Percentiles rank a stretch among this genome's conserved stretches.
These are phyloP conservation scores for Astropecten irregularis DNA, from an alignment of 53 echinoderm and acorn worm genomes.

Conservation along the genomic window DNA sequence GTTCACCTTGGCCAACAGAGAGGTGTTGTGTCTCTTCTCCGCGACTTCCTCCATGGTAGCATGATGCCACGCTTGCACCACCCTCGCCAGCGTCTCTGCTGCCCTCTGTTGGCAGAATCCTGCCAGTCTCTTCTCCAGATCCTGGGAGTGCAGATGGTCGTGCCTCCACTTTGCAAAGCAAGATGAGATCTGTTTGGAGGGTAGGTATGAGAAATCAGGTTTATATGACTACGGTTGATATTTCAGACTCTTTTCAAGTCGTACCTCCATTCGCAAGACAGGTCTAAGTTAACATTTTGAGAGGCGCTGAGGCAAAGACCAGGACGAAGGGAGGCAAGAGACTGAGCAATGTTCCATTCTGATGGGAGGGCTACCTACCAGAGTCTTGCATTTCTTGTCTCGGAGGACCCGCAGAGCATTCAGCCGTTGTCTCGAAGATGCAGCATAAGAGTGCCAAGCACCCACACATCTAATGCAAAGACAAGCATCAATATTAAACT, in stretches of 20 bases:
- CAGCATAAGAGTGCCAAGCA: neutral
- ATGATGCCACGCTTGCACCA: constrained; percentile 27
- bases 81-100: constrained; percentile 16
- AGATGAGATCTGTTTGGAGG: neutral
- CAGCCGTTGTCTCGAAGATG: neutral
- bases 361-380: too few relatives aligned
- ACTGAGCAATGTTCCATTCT: too few relatives aligned
- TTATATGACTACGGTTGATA: too few relatives aligned
- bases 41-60: neutral
- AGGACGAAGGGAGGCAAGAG: too few relatives aligned
- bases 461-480: constrained; percentile 3
- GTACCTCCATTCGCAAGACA: too few relatives aligned
- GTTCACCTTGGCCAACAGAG: constrained; percentile 3
- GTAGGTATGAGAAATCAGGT: too few relatives aligned
- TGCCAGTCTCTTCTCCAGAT: constrained; percentile 15
- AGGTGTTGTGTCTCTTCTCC: neutral
- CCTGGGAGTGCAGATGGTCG: neutral
- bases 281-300: too few relatives aligned
- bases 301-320: too few relatives aligned
- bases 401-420: neutral
- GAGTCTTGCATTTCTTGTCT: neutral
- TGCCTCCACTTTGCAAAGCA: constrained; percentile 14
- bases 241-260: too few relatives aligned
- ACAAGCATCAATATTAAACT: neutral
- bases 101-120: constrained; percentile 25